phyloP scores from a whole-genome alignment of 2,888 invertebrate species.

The Shargacucullia verbasci region DNA sequence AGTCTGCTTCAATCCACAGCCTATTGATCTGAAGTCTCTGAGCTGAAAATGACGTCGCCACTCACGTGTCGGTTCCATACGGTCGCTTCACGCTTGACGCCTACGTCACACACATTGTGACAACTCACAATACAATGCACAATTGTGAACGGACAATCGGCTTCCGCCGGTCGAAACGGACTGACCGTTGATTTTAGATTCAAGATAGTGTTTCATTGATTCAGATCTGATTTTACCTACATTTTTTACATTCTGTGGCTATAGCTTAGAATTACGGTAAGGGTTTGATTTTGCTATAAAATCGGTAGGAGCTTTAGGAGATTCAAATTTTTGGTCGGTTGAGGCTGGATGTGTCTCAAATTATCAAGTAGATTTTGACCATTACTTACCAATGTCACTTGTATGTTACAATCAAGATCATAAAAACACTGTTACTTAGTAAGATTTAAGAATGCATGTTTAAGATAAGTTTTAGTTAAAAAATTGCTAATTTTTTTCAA shows the following conservation, averaged over 20 bases:
- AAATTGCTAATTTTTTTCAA: no score
- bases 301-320: no score
- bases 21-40: constrained; percentile 6
- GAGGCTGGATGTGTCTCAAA: no score
- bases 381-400: no score
- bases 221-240: constrained; percentile 1
- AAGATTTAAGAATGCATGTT: no score
- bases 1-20: not conserved
- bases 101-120: constrained; percentile 48
- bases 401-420: no score
- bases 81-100: constrained; percentile 23
- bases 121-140: constrained; percentile 43
- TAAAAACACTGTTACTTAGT: not conserved
- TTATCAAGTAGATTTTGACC: no score
- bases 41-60: constrained; percentile 17
- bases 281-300: no score
- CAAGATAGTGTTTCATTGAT: constrained; percentile 21
- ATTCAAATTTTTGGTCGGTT: no score
- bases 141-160: constrained; percentile 51
- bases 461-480: no score
- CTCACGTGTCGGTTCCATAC: constrained; percentile 33
- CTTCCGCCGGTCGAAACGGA: constrained; percentile 39
- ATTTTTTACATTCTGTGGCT: constrained; percentile 18
- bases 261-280: no score
- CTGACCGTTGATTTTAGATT: constrained; percentile 31